Conservation (phyloP, 1,140 invertebrate genomes). For the Helicorthomorpha holstii region DNA sequence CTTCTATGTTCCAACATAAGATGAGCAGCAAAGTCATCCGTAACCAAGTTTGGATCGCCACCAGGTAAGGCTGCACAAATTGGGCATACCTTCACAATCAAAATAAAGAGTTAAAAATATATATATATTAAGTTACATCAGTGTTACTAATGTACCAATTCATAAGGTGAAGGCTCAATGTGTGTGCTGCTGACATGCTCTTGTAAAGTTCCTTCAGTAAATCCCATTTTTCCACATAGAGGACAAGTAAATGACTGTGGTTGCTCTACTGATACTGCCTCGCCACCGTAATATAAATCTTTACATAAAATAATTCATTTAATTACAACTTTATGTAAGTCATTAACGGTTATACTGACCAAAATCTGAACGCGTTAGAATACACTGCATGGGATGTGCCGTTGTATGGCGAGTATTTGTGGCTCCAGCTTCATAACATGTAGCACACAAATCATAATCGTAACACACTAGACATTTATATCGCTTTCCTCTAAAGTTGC, state of each 20-base stretch:
- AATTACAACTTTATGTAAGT: slow-evolving; percentile 3
- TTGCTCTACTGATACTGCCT: slow-evolving; percentile 66
- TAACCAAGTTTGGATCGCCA: slow-evolving; percentile 91
- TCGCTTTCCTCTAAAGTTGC: slow-evolving; percentile 88
- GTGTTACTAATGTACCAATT: slow-evolving; percentile 47
- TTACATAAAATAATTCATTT: slow-evolving; percentile 17
- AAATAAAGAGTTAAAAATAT: slow-evolving; percentile 3
- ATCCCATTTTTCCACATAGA: slow-evolving; percentile 89
- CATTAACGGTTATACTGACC: slow-evolving; percentile 38
- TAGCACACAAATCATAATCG: slow-evolving; percentile 95
- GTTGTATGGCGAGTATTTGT: slow-evolving; percentile 81
- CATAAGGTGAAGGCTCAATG: slow-evolving; percentile 59
- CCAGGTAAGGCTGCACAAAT: slow-evolving; percentile 88
- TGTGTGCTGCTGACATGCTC: slow-evolving; percentile 85
- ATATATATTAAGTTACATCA: neutral
- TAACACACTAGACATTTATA: slow-evolving; percentile 98
- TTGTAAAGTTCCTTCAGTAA: slow-evolving; percentile 74
- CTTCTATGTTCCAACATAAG: slow-evolving; percentile 83
- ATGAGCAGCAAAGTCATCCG: slow-evolving; percentile 93
- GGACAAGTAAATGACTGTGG: slow-evolving; percentile 93
- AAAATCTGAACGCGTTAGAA: slow-evolving; percentile 89
- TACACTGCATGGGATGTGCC: slow-evolving; percentile 97
- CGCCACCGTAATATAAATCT: slow-evolving; percentile 91
- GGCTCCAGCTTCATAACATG: slow-evolving; percentile 85
- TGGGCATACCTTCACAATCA: slow-evolving; percentile 87